Base-by-base conservation (phyloP, 37 sponge, comb jelly and placozoan genomes). In the Halichondria panicea region DNA sequence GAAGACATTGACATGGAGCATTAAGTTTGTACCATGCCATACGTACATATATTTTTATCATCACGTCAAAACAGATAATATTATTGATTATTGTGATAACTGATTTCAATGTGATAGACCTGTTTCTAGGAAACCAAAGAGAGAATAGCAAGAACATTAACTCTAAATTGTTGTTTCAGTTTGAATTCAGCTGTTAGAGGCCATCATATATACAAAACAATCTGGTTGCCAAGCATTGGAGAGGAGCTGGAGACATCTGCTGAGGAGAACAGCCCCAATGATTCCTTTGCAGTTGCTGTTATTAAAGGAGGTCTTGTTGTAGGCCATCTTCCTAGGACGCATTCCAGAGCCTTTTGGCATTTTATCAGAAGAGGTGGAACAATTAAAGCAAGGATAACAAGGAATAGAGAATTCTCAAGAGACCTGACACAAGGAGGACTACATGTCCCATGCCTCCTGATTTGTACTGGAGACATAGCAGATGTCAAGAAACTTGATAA, bases 381-480 rank as follows among this genome's bases (percentile, higher is more conserved):
- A 30, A 11, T 70, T 33, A 45, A 25, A 30, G 48, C 15, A 15
- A 6, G 7, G 48, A n/a, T 70, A 25, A 70, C 13, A 31, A 53
- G 72, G 48, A 8, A 7, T 30, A 52, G 72, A 45, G 19, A 22
- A 25, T 65, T 37, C 66, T 35, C 66, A 35, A 36, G 40, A 22
- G 66, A 65, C 40, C 22, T 65, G 41, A 8, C 66, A 65, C 72
- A 70, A 19, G 72, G 72, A 24, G 72, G 72, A 11, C 72, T 70
- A n/a, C 53, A 70, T 48, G 53, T 70, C 24, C 72, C 52, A 9
- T 70, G 72, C 53, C 11, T 37, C 39, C 66, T 65, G 27, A 11
- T 48, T 9, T 48, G 50, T 13, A 48, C 13, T 13, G 50, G 50
- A 48, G 13, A 13, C 13, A 18, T 48, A 48, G 50, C 13, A 13